These are phyloP conservation scores for Octodonta nipae DNA, from an alignment of 2,888 invertebrate genomes.

Conservation along the genomic window DNA sequence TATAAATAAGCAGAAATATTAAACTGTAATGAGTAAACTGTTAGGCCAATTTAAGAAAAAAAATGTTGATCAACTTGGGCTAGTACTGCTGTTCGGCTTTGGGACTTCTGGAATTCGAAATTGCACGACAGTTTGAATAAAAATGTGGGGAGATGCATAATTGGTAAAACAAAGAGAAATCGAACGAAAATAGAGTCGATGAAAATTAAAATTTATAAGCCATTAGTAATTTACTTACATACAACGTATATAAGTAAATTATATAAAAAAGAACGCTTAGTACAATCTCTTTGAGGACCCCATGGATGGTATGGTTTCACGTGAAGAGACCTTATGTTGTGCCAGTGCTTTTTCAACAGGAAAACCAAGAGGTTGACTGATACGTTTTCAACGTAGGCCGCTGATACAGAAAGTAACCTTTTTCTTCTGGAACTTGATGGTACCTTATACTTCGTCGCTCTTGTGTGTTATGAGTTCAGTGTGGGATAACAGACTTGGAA, in stretches of 20 bases:
- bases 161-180: no score
- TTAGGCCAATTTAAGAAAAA: no score
- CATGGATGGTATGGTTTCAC: constrained; percentile 99
- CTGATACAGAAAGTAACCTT: constrained; percentile 96
- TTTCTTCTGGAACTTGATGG: constrained; percentile 99
- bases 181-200: no score
- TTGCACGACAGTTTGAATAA: no score
- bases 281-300: constrained; percentile 94
- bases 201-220: no score
- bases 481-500: constrained; percentile 94
- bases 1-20: no score
- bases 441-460: constrained; percentile 96
- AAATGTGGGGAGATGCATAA: no score
- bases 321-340: constrained; percentile 95
- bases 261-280: constrained; percentile 41
- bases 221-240: constrained; percentile 5
- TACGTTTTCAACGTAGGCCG: constrained; percentile 91
- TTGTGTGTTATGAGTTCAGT: constrained; percentile 91
- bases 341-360: constrained; percentile 99
- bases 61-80: no score
- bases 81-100: no score
- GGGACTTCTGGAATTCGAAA: no score
- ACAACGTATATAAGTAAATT: constrained; percentile 9
- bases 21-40: no score
- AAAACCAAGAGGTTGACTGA: constrained; percentile 98